These are phyloP conservation scores for Rhinopomastus cyanomelas DNA, from an alignment of 2,113 vertebrate genomes.

Conservation along the genomic window DNA sequence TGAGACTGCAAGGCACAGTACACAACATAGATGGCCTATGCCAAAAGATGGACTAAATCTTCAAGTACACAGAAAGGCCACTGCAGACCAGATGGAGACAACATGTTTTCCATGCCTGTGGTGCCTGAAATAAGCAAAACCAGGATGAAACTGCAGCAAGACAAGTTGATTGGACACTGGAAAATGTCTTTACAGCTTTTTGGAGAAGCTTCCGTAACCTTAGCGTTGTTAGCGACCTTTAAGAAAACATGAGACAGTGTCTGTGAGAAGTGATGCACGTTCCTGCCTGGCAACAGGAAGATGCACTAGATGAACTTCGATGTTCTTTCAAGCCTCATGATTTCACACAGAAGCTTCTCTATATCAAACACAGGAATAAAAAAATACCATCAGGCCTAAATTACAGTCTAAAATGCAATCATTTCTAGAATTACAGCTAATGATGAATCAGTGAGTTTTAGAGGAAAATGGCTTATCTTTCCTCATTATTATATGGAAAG, in stretches of 20 bases:
- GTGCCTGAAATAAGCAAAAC: background rate
- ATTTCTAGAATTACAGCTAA: background rate
- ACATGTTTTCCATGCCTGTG: background rate
- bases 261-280: slow-evolving; percentile 10
- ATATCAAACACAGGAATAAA: background rate
- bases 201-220: background rate
- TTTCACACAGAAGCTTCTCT: background rate
- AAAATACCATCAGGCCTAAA: background rate
- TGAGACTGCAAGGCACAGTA: background rate
- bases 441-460: background rate
- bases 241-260: background rate
- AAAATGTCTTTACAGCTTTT: background rate
- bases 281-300: slow-evolving; percentile 11
- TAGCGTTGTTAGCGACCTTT: background rate
- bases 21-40: background rate
- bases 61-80: background rate
- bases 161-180: background rate
- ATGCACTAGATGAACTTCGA: background rate
- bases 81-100: background rate
- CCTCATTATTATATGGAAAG: background rate
- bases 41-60: background rate
- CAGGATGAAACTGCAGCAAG: background rate
- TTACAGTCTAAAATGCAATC: background rate
- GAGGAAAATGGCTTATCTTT: background rate
- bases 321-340: background rate